Base-by-base conservation (phyloP, 2,888 invertebrate genomes). In the Buathra laborator region DNA sequence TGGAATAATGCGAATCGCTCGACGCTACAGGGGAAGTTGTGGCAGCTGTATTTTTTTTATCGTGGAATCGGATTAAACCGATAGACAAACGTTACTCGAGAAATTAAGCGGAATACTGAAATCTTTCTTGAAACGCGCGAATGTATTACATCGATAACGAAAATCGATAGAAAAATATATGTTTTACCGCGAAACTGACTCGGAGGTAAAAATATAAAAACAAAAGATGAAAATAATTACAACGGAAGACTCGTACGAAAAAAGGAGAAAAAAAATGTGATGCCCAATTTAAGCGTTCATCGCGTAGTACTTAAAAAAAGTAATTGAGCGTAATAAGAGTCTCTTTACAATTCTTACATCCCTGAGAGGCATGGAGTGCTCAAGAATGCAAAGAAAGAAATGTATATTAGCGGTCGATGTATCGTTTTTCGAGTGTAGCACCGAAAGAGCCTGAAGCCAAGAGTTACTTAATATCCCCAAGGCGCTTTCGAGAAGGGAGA, bases 391-490 rank as follows among this genome's bases (percentile, higher is more conserved):
- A 32, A 53, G 32, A 76, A 51, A 32, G 16, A 44, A 37, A 59
- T 19, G 32, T 71, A 62, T 24, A 71, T 53, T 32, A 43, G 70
- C 56, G 64, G 66, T 76, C 70, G 48, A 84, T 85, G 87, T 88
- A 89, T 89, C 89, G 74, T 86, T 87, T 89, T 87, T 86, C 87
- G 80, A 70, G 66, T 48, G 70, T 9, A 72, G 71, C 75, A 24
- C 53, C 44, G 77, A 74, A 75, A 79, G 84, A 80, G 83, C 84
- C 85, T 24, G 83, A 88, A 88, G 87, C 86, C 86, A 76, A 66
- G 77, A 87, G 93, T 92, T 90, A 93, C 89, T 93, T 92, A 92
- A 93, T 93, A 92, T 90, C 90, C 86, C 88, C 87, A 88, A 83
- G 91, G 89, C 86, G 46, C 70, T 68, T 48, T 72, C 44, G 37